These are phyloP conservation scores for Polypedilum vanderplanki DNA, from an alignment of 1,140 invertebrate species.

Conservation along the genomic window DNA sequence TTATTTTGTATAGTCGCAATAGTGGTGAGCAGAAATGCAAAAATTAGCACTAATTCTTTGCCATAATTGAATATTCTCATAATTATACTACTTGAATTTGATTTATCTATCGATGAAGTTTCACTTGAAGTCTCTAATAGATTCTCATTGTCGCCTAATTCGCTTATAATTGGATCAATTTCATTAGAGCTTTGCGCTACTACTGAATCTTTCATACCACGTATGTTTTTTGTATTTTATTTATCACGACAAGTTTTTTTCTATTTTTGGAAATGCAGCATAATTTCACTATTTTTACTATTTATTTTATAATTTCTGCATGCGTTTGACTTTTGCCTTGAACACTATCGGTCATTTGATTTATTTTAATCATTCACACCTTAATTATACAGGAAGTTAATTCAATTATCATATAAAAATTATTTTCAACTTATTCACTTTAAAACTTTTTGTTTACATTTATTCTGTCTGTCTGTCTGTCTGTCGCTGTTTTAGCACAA, in stretches of 20 bases:
- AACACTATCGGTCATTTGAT: not conserved
- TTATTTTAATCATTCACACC: not conserved
- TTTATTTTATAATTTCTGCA: not conserved
- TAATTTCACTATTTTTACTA: not conserved
- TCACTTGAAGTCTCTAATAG: not conserved
- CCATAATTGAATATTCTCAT: slow-evolving; percentile 32
- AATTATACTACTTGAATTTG: slow-evolving; percentile 6
- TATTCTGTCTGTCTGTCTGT: not conserved
- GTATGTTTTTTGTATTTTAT: not conserved
- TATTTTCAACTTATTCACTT: not conserved
- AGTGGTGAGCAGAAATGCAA: slow-evolving; percentile 48
- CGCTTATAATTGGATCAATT: not conserved
- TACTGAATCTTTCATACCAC: not conserved
- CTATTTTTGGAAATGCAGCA: not conserved
- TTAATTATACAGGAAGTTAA: not conserved
- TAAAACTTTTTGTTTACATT: not conserved
- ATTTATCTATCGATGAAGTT: slow-evolving; percentile 7
- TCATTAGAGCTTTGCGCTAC: not conserved
- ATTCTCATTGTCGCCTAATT: not conserved
- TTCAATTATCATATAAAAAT: not conserved
- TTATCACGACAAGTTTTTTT: not conserved
- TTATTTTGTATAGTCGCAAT: slow-evolving; percentile 58
- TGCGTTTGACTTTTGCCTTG: not conserved
- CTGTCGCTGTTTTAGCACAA: not conserved
- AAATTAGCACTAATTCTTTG: slow-evolving; percentile 38